Base-by-base conservation (phyloP, 2,888 invertebrate species). In the Metopia argyrocephala region DNA sequence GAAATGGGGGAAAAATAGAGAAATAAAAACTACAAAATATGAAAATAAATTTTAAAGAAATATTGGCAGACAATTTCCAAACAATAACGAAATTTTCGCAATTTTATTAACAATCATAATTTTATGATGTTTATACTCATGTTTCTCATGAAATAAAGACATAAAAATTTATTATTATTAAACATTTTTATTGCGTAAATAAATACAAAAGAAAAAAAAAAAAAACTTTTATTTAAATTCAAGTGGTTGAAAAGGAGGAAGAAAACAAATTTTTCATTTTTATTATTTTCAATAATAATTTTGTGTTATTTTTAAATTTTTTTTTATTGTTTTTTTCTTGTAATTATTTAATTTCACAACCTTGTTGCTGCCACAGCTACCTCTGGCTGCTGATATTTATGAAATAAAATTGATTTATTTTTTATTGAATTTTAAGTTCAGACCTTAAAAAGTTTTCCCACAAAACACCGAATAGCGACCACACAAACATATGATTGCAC, bases 331-430 rank as follows among this genome's bases (percentile, higher is more conserved):
- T 20, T 45, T 45, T 5, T 50, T 20, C 9, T 23, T 18, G 12
- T 66, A 54, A 46, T 69, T 27, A 7, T 25, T 52, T 23, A 56
- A 66, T 75, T 78, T 75, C 78, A 69, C 78, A 81, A 71, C 50
- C 38, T 69, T 78, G 70, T 65, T 74, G 69, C 27, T 70, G 66
- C 38, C 9, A 18, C 27, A 27, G 25, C 21, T 50, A 3, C 21
- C 15, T 20, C 57, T 31, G 46, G 54, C 62, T 75, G 27, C 52
- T 54, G 54, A 62, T 76, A 25, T 45, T 69, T 69, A 20, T 78
- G 61, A 74, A 74, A 81, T 78, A 78, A 81, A 81, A 81, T 81
- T 81, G 81, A 81, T 81, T 81, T 78, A 81, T 81, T 62, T 71
- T 75, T 81, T 74, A 78, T 80, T 76, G 68, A 76, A 69, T 80